A percentile compares a stretch with the other conserved stretches of the same genome.
phyloP scores from a whole-genome alignment of 1,140 invertebrate species.

The Drosophila sulfurigaster region DNA sequence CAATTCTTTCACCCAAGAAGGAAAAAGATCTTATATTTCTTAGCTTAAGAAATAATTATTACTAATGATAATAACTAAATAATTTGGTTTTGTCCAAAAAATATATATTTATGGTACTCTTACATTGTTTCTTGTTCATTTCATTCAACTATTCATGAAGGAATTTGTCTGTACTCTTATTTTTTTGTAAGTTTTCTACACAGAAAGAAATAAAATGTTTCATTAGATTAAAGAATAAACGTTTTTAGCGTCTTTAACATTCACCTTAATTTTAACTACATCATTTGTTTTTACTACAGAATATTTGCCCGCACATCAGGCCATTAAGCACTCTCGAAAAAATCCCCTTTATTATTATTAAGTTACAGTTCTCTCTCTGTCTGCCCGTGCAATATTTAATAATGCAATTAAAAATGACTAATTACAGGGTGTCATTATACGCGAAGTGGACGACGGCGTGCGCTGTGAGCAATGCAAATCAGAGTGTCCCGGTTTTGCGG shows the following conservation, averaged over 20 bases:
- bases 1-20: no score
- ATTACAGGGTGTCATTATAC: slow-evolving; percentile 90
- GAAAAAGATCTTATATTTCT: no score
- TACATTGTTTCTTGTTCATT: no score
- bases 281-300: not conserved
- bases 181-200: no score
- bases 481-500: slow-evolving; percentile 91
- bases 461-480: slow-evolving; percentile 93
- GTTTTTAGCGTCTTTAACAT: no score
- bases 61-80: no score
- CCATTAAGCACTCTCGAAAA: not conserved
- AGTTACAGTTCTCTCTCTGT: not conserved
- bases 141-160: no score
- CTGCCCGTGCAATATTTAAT: slow-evolving; percentile 8
- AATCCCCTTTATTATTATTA: slow-evolving; percentile 18
- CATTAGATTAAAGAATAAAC: not conserved
- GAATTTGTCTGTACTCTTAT: no score
- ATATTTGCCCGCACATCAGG: not conserved
- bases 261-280: no score
- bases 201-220: not conserved
- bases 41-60: no score
- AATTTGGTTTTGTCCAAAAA: no score
- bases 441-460: slow-evolving; percentile 93
- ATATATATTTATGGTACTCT: no score
- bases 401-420: slow-evolving; percentile 22